A percentile compares a stretch with the other conserved stretches of the same genome.
These are phyloP conservation scores for Drosophila nebulosa DNA, from an alignment of 1,140 invertebrate species.

Conservation along the genomic window DNA sequence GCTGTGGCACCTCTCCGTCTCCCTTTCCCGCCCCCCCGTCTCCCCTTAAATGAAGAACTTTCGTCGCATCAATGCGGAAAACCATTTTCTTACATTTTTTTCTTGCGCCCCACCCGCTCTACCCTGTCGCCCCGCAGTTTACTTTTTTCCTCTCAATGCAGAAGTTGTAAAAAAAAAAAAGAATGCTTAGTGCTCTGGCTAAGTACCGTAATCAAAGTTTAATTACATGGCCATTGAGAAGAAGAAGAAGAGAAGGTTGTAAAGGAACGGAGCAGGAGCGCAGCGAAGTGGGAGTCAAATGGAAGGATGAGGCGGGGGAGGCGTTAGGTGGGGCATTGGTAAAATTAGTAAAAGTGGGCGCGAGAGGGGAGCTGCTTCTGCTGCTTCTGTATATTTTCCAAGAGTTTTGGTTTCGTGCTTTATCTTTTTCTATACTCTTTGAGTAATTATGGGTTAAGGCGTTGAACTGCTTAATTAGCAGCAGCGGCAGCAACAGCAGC, in stretches of 20 bases:
- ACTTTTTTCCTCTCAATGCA: constrained; percentile 6
- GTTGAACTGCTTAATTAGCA: constrained; percentile 70
- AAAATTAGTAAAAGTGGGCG: neutral
- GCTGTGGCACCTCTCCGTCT: constrained; percentile 20
- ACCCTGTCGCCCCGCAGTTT: neutral
- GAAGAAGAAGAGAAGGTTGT: constrained; percentile 18
- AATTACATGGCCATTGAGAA: constrained; percentile 72
- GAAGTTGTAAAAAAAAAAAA: constrained; percentile 36
- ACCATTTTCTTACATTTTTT: neutral
- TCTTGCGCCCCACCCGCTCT: neutral
- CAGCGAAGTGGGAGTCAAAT: neutral
- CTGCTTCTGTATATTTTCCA: constrained; percentile 5
- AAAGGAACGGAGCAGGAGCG: constrained; percentile 11
- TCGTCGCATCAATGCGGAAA: constrained; percentile 1
- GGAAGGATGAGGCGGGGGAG: constrained; percentile 13
- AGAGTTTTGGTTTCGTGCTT: constrained; percentile 49
- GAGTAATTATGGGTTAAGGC: constrained; percentile 72
- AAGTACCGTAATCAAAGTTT: constrained; percentile 79
- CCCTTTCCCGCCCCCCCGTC: constrained; percentile 1
- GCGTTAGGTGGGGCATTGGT: constrained; percentile 1
- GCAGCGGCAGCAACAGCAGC: constrained; percentile 7
- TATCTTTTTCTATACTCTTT: constrained; percentile 54
- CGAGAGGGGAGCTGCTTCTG: neutral
- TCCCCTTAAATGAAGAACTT: constrained; percentile 36
- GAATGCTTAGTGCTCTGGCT: constrained; percentile 61